These are phyloP conservation scores for Neotoxoptera formosana DNA, from an alignment of 1,140 invertebrate genomes.

Conservation along the genomic window DNA sequence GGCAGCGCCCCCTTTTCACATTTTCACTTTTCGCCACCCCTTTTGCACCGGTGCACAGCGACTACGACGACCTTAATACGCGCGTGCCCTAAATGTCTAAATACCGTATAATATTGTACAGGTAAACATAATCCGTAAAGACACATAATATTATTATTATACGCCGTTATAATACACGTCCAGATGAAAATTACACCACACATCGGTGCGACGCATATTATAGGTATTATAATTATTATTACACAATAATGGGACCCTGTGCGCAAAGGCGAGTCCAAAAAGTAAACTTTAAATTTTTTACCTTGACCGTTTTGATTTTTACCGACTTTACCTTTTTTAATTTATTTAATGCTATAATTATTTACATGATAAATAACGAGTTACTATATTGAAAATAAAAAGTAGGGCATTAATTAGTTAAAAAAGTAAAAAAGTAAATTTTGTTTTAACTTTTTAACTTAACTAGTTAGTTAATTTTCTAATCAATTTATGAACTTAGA, in stretches of 20 bases:
- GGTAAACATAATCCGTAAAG: neutral
- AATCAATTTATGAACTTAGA: too few relatives aligned
- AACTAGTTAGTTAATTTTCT: too few relatives aligned
- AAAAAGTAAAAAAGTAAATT: too few relatives aligned
- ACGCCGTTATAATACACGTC: neutral
- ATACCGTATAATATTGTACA: neutral
- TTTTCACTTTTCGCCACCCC: too few relatives aligned
- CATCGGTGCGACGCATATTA: neutral
- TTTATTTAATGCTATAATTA: neutral
- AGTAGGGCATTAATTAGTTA: too few relatives aligned
- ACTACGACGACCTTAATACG: neutral
- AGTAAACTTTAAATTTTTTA: neutral
- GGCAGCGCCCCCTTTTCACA: neutral
- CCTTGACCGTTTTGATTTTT: too few relatives aligned
- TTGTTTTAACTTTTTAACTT: too few relatives aligned
- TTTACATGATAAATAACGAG: neutral
- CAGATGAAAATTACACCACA: neutral
- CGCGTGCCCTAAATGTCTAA: neutral
- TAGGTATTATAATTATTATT: neutral
- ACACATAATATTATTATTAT: neutral
- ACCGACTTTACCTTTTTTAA: too few relatives aligned
- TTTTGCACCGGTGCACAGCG: neutral
- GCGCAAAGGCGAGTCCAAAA: neutral
- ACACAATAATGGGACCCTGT: neutral
- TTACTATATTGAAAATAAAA: neutral